Evolutionary conservation across 2,888 invertebrate species (phyloP).

Genomic region (Thecocarcelia acutangulata): DNA sequence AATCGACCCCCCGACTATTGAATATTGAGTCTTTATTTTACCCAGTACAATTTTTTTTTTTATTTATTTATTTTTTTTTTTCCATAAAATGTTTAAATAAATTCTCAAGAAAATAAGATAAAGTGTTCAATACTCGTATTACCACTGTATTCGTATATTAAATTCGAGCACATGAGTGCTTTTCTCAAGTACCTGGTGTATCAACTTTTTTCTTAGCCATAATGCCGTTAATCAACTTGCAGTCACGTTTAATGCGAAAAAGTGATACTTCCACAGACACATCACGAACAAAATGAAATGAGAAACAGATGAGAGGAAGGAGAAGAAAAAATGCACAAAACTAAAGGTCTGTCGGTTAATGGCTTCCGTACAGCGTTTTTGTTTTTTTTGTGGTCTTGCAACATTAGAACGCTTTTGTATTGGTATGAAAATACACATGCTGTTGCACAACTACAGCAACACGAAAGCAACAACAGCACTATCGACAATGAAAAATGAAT

Average conservation of each 20-base stretch:
- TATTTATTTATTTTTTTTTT: too few relatives aligned
- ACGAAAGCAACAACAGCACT: background rate
- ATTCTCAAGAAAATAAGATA: too few relatives aligned
- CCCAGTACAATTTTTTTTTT: too few relatives aligned
- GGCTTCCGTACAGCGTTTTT: slow-evolving; percentile 60
- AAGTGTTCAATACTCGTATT: too few relatives aligned
- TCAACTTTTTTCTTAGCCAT: slow-evolving; percentile 37
- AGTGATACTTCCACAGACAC: slow-evolving; percentile 9
- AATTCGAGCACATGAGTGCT: background rate
- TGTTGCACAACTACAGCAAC: slow-evolving; percentile 5
- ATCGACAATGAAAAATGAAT: slow-evolving; percentile 13
- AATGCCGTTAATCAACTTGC: slow-evolving; percentile 67
- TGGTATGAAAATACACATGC: background rate
- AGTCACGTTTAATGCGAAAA: slow-evolving; percentile 59
- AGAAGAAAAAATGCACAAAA: slow-evolving; percentile 18
- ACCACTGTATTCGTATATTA: background rate
- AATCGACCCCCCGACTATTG: too few relatives aligned
- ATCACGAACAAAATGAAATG: slow-evolving; percentile 11
- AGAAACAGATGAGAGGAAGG: slow-evolving; percentile 9
- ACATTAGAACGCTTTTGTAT: background rate
- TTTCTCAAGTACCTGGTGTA: background rate
- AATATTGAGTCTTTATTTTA: too few relatives aligned
- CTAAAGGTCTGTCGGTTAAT: slow-evolving; percentile 23
- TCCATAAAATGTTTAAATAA: too few relatives aligned
- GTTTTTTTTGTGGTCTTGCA: slow-evolving; percentile 23